Conservation (phyloP, 1,140 invertebrate species). For the Teleopsis dalmanni region DNA sequence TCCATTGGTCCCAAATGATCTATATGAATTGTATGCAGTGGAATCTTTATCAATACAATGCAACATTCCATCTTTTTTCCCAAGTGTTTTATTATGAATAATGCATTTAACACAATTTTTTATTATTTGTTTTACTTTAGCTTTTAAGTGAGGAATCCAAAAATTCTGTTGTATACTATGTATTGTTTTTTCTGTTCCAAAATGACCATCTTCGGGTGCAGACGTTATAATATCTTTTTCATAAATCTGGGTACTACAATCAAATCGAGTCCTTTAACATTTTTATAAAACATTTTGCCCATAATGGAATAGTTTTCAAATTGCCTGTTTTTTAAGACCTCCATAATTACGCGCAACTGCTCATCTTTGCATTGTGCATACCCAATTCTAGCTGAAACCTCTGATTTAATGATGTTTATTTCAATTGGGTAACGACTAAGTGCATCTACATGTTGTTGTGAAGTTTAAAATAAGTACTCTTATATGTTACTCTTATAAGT, state of each 20-base stretch:
- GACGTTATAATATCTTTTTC: slow-evolving; percentile 26
- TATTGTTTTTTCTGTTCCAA: slow-evolving; percentile 37
- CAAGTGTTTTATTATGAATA: slow-evolving; percentile 11
- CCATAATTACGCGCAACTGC: not conserved
- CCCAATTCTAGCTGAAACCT: slow-evolving; percentile 27
- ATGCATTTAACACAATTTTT: slow-evolving; percentile 33
- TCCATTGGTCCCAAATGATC: slow-evolving; percentile 31
- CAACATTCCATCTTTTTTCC: not conserved
- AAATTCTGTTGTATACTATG: slow-evolving; percentile 38
- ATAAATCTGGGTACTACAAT: slow-evolving; percentile 29
- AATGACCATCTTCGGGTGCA: slow-evolving; percentile 37
- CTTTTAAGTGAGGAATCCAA: slow-evolving; percentile 31
- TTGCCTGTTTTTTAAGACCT: not conserved
- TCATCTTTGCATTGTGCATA: not conserved
- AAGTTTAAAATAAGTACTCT: too few relatives aligned
- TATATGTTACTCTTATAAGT: too few relatives aligned
- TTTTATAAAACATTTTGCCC: slow-evolving; percentile 23
- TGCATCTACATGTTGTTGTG: too few relatives aligned
- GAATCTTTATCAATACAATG: slow-evolving; percentile 1
- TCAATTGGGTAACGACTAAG: too few relatives aligned
- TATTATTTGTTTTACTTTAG: slow-evolving; percentile 31
- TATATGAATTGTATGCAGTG: slow-evolving; percentile 16
- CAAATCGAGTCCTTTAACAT: slow-evolving; percentile 12
- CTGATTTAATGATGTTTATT: too few relatives aligned
- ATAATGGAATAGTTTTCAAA: slow-evolving; percentile 5